Evolutionary conservation across 1,140 invertebrate species (phyloP).

Genomic region (Drosophila kanapiae): DNA sequence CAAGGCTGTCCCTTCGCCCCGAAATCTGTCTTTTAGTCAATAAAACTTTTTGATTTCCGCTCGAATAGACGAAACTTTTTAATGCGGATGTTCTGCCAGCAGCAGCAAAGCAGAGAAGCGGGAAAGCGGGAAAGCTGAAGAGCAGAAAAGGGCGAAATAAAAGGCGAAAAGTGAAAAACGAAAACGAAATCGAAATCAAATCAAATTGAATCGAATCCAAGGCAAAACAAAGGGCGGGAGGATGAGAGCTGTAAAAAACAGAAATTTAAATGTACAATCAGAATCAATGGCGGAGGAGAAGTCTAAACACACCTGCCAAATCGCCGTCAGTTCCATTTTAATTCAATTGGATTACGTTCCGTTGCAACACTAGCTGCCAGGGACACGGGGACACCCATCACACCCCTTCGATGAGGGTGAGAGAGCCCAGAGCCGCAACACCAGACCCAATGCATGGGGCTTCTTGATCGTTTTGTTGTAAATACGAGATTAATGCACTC

Average conservation of each 20-base stretch:
- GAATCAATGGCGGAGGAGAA: constrained; percentile 33
- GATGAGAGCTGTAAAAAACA: constrained; percentile 24
- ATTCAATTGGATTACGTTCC: constrained; percentile 78
- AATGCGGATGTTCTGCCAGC: constrained; percentile 69
- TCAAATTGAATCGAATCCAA: constrained; percentile 67
- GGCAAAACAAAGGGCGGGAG: constrained; percentile 35
- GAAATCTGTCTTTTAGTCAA: constrained; percentile 68
- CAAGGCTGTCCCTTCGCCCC: constrained; percentile 11
- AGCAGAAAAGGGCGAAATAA: constrained; percentile 20
- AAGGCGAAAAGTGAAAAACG: constrained; percentile 22
- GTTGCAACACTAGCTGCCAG: constrained; percentile 44
- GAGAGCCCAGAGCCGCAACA: neutral
- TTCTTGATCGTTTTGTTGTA: constrained; percentile 49
- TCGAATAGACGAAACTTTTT: constrained; percentile 78
- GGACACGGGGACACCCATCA: constrained; percentile 28
- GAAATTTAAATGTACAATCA: constrained; percentile 71
- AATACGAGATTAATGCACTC: constrained; percentile 68
- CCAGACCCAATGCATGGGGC: constrained; percentile 41
- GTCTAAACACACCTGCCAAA: constrained; percentile 49
- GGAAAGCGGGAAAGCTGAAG: constrained; percentile 4
- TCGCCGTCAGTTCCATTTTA: constrained; percentile 64
- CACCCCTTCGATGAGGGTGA: neutral
- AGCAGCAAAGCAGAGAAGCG: constrained; percentile 26
- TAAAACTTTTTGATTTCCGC: constrained; percentile 82
- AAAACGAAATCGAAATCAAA: constrained; percentile 55